Evolutionary conservation across 1,140 invertebrate genomes (phyloP), one percentile per base, ranked within the genome.

Genomic region (Drosophila teissieri): DNA sequence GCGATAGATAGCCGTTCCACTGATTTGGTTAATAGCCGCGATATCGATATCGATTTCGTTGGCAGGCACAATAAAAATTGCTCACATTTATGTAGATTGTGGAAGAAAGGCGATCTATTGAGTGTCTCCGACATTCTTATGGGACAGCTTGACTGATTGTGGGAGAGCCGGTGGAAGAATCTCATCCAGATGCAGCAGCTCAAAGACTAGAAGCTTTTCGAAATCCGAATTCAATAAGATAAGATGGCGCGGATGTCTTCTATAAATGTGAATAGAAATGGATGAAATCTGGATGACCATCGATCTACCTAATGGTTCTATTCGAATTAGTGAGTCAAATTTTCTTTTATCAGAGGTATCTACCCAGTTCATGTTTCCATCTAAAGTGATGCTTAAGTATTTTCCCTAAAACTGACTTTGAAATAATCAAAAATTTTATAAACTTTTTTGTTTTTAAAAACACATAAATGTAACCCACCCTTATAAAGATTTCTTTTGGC

Each of bases 21-120:
- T 83, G 83, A 86, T 86, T 86, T 86, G 65, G 84, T 86, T 86
- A 86, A 86, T 86, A 76, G 84, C 84, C 79, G 79, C 63, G 79
- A 88, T 88, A 83, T 64, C 77, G 70, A 79, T 86, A 86, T 86
- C 83, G 79, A 88, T 86, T 88, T 70, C 82, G 73, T 84, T 73
- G 81, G 67, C 81, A 63, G 76, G 24, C 62, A 86, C 63, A 84
- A 84, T 84, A 84, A 84, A 73, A 84, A 84, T 84, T 80, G 80
- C 80, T 84, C 80, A 84, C 80, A 84, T 84, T 77, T 80, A 85
- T 56, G 56, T 52, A 73, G 55, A 73, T 73, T 73, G n/a, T 36
- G 22, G 68, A 60, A 15, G 56, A 74, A 56, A 40, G 61, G n/a
- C 31, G 53, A 56, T 56, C 75, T 69, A 78, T 57, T 57, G 53